phyloP scores from a whole-genome alignment of 2,888 invertebrate genomes.

The Agrochola lychnidis region DNA sequence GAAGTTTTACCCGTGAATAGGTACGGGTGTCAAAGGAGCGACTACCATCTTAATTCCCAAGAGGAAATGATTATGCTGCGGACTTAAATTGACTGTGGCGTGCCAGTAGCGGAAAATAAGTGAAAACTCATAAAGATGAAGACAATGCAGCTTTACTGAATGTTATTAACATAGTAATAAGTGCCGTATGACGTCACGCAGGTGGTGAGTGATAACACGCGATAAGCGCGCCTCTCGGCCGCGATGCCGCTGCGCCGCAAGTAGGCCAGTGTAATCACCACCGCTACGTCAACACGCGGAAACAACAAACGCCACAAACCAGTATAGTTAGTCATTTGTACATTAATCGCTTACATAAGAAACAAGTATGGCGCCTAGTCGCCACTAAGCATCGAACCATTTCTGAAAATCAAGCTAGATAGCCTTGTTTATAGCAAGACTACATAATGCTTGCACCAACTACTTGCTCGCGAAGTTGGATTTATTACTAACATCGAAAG shows the following conservation, averaged over 20 bases:
- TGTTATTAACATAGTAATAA: conserved; percentile 45
- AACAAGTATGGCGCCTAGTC: conserved; percentile 59
- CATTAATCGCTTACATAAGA: conserved; percentile 67
- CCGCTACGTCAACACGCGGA: conserved; percentile 64
- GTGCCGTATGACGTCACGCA: conserved; percentile 78
- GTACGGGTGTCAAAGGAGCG: background rate
- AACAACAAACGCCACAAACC: conserved; percentile 68
- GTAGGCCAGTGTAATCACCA: conserved; percentile 62
- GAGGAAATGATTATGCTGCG: background rate
- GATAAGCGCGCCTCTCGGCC: conserved; percentile 69
- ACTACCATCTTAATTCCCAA: background rate
- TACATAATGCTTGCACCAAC: background rate
- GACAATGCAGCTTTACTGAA: conserved; percentile 32
- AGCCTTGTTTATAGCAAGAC: conserved; percentile 8
- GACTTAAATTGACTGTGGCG: background rate
- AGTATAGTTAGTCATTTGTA: conserved; percentile 62
- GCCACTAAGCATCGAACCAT: conserved; percentile 31
- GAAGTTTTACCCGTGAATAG: background rate
- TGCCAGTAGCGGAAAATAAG: conserved; percentile 1
- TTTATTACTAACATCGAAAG: conserved; percentile 2
- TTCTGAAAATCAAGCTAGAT: conserved; percentile 16
- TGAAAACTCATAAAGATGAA: conserved; percentile 9
- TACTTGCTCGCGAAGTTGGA: background rate
- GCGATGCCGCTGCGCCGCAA: conserved; percentile 43
- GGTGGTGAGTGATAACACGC: conserved; percentile 79